Conservation (phyloP, 2,888 invertebrate genomes). For the Apomyelois bistriatella region DNA sequence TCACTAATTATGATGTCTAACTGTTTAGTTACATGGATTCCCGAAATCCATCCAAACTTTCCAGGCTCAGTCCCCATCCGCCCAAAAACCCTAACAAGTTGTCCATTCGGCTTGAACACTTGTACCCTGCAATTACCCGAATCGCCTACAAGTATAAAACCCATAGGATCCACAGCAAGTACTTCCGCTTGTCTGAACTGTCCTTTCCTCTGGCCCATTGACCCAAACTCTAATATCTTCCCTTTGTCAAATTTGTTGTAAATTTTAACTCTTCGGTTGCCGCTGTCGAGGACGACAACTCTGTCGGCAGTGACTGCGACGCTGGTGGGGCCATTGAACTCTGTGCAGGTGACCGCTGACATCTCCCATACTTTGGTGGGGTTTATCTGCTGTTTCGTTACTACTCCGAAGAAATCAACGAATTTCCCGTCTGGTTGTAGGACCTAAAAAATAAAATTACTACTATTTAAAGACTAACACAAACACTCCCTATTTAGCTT, state of each 20-base stretch:
- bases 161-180: conserved; percentile 84
- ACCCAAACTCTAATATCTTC: conserved; percentile 82
- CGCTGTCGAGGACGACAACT: conserved; percentile 83
- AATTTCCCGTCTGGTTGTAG: conserved; percentile 80
- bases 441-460: conserved; percentile 48
- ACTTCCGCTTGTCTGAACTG: conserved; percentile 88
- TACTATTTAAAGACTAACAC: no score
- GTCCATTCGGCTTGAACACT: conserved; percentile 86
- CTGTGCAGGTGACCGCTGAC: conserved; percentile 59
- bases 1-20: conserved; percentile 82
- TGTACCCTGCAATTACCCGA: conserved; percentile 88
- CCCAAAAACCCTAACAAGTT: conserved; percentile 84
- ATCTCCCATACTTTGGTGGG: conserved; percentile 55
- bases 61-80: conserved; percentile 65
- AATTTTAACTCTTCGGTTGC: conserved; percentile 84
- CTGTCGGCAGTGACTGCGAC: conserved; percentile 81
- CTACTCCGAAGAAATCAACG: conserved; percentile 81
- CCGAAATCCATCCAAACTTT: conserved; percentile 85
- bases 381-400: conserved; percentile 46
- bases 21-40: conserved; percentile 80
- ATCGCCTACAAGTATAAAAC: conserved; percentile 88
- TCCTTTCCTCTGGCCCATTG: conserved; percentile 82
- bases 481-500: no score
- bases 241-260: conserved; percentile 75
- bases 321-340: conserved; percentile 86